Evolutionary conservation across 1,140 invertebrate genomes (phyloP), one percentile per base, ranked within the genome.

Genomic region (Cotesia vestalis): DNA sequence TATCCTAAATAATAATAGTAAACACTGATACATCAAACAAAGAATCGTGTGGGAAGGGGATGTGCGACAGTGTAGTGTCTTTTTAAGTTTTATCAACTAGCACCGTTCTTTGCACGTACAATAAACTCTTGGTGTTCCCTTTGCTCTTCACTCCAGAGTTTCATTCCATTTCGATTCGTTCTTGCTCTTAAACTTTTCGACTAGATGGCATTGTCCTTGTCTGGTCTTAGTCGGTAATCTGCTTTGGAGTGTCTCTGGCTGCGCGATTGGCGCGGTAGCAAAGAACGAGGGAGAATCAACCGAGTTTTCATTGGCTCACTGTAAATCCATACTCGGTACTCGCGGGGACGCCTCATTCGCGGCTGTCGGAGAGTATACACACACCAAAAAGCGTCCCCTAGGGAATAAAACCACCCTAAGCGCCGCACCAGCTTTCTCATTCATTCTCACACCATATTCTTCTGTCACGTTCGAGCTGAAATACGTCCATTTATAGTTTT

Each of bases 241-340:
- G 14, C 53, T 40, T 34, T 72, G 74, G 73, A 71, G 71, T 71
- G 38, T 73, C 9, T 20, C 17, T 20, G 14, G 20, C 27, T 59
- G 73, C 69, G 62, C 71, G 73, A 80, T 83, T 83, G 83, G 81
- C 72, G 73, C 76, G 70, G 17, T 61, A 35, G 75, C 38, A 67
- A 27, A 64, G 35, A 73, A 78, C 73, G 73, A 77, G 81, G 79
- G 74, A 69, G 75, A 52, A 71, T 69, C 70, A 71, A 59, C 57
- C 9, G 79, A 66, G 51, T 52, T 70, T 73, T 73, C 57, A 82
- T 84, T 83, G 82, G 81, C 62, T 71, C 71, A 35, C 38, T 2
- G 35, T 75, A 74, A 73, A 80, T 81, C 81, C 81, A 80, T 81
- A 78, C 81, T 80, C 78, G 75, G 73, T 77, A 83, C 73, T 80